Conservation (phyloP, 2,888 invertebrate genomes). For the Erannis defoliaria region DNA sequence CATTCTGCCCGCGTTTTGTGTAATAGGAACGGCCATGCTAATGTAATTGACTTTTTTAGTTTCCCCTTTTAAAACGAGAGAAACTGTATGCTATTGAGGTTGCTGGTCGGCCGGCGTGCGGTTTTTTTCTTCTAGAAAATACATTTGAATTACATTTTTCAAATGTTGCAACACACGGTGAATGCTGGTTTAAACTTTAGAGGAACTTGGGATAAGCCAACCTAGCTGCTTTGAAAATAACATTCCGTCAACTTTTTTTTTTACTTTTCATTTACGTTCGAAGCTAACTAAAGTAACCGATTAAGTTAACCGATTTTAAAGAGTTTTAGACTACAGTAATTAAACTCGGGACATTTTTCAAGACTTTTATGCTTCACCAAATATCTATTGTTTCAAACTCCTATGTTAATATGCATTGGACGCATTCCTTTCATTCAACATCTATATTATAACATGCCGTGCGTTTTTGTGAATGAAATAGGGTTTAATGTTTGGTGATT, state of each 20-base stretch:
- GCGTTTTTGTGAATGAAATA: conserved; percentile 30
- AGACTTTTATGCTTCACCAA: neutral
- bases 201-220: neutral
- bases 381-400: neutral
- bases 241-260: neutral
- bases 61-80: conserved; percentile 63
- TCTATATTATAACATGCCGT: conserved; percentile 31
- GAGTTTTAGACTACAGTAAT: too few relatives aligned
- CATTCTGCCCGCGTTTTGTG: conserved; percentile 58
- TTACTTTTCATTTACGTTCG: neutral
- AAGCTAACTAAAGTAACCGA: too few relatives aligned
- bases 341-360: too few relatives aligned
- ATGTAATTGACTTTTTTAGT: conserved; percentile 77
- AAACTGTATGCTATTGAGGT: conserved; percentile 61
- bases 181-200: conserved; percentile 15
- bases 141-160: conserved; percentile 25
- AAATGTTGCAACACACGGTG: conserved; percentile 5
- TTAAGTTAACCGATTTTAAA: too few relatives aligned
- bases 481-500: neutral
- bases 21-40: conserved; percentile 70
- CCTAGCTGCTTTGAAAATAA: neutral
- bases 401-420: conserved; percentile 1
- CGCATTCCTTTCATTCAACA: conserved; percentile 32
- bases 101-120: conserved; percentile 34
- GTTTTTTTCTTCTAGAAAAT: conserved; percentile 16